phyloP scores from a whole-genome alignment of 2,113 vertebrate species.

The Aphyosemion australe region DNA sequence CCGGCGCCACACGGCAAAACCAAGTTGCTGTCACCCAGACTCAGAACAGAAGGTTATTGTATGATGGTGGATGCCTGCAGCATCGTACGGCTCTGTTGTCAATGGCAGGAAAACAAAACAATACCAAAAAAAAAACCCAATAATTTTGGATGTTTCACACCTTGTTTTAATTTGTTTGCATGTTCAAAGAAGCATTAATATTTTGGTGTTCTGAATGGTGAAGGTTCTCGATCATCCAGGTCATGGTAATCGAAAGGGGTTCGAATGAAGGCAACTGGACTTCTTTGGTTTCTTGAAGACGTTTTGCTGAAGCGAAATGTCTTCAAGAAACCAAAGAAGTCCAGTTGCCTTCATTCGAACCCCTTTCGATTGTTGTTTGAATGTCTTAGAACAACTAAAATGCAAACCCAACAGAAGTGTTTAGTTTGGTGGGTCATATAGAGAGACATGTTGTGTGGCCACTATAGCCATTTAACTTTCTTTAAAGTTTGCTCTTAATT shows the following conservation, averaged over 20 bases:
- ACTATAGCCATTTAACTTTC: constrained; percentile 1
- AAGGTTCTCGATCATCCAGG: not conserved
- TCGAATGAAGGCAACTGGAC: too few species aligned
- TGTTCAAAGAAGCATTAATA: not conserved
- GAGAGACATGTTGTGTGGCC: constrained; percentile 33
- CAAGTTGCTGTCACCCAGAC: constrained; percentile 21
- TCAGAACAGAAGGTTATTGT: constrained; percentile 22
- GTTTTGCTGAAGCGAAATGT: too few species aligned
- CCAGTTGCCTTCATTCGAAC: too few species aligned
- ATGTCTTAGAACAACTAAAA: not conserved
- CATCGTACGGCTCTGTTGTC: constrained; percentile 17
- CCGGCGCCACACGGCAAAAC: constrained; percentile 24
- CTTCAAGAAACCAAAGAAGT: too few species aligned
- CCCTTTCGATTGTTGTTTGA: not conserved
- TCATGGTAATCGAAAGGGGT: too few species aligned
- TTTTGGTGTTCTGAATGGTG: not conserved
- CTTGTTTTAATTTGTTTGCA: not conserved
- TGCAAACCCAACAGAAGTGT: too few species aligned
- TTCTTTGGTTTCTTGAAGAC: too few species aligned
- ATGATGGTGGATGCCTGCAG: constrained; percentile 17
- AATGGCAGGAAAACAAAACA: too few species aligned
- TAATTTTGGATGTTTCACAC: not conserved
- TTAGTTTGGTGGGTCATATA: too few species aligned
- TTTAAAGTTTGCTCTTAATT: constrained; percentile 14
- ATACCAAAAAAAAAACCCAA: too few species aligned